These are phyloP conservation scores for Syngnathoides biaculeatus DNA, from an alignment of 2,113 vertebrate species.

Conservation along the genomic window DNA sequence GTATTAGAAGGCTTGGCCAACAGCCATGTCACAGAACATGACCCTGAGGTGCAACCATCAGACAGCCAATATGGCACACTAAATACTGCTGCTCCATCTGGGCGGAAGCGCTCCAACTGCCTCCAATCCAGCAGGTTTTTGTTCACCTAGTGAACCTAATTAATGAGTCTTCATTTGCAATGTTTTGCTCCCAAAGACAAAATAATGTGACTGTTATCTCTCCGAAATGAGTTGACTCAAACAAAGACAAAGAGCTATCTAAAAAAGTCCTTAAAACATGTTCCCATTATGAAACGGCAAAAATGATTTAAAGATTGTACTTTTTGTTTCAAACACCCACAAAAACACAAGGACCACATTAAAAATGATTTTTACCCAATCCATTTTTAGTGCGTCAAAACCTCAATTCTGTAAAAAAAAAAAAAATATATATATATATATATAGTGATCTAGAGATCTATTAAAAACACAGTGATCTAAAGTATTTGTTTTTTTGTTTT, in stretches of 20 bases:
- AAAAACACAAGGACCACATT: too few species aligned
- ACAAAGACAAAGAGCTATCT: neutral
- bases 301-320: too few species aligned
- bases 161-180: conserved; percentile 58
- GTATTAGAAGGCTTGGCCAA: conserved; percentile 46
- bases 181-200: conserved; percentile 27
- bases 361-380: too few species aligned
- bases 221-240: neutral
- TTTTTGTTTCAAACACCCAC: too few species aligned
- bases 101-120: conserved; percentile 61
- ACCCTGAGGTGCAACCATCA: conserved; percentile 72
- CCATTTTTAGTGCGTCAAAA: too few species aligned
- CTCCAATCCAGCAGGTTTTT: conserved; percentile 70
- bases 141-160: conserved; percentile 67
- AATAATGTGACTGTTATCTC: conserved; percentile 13
- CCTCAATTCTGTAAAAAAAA: too few species aligned
- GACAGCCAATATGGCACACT: conserved; percentile 71
- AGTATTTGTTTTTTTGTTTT: too few species aligned
- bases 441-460: too few species aligned
- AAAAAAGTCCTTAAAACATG: too few species aligned
- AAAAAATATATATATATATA: too few species aligned
- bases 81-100: conserved; percentile 66
- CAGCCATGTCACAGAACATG: conserved; percentile 72
- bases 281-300: too few species aligned
- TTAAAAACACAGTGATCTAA: too few species aligned